A percentile compares a stretch with the other conserved stretches of the same genome.
Conservation (phyloP, 1,140 invertebrate species). For the Dendroctonus valens region DNA sequence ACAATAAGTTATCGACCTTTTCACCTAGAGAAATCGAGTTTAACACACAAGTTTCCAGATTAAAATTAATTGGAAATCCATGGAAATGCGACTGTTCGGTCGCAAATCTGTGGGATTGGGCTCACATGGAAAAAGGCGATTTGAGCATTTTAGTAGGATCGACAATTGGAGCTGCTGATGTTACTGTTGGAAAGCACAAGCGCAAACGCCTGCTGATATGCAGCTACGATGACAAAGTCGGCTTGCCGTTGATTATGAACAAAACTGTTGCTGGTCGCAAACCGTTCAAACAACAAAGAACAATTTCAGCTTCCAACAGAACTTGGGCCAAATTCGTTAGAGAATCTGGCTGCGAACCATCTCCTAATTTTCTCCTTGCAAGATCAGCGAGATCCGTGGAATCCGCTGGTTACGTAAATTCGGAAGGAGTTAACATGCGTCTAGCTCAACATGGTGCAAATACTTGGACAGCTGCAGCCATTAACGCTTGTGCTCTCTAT, state of each 20-base stretch:
- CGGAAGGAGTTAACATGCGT: constrained; percentile 29
- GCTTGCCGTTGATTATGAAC: constrained; percentile 46
- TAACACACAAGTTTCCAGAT: constrained; percentile 56
- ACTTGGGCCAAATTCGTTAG: constrained; percentile 72
- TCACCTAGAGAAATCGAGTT: constrained; percentile 56
- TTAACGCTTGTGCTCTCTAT: constrained; percentile 37
- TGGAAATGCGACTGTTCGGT: constrained; percentile 70
- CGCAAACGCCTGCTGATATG: constrained; percentile 65
- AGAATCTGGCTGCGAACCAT: constrained; percentile 63
- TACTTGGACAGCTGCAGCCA: constrained; percentile 39
- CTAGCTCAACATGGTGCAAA: constrained; percentile 37
- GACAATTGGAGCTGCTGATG: constrained; percentile 59
- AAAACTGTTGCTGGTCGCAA: constrained; percentile 55
- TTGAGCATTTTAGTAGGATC: constrained; percentile 65
- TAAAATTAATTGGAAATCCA: constrained; percentile 68
- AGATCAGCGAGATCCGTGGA: constrained; percentile 33
- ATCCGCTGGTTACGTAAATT: constrained; percentile 16
- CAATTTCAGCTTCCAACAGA: constrained; percentile 58
- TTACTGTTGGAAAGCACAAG: constrained; percentile 58
- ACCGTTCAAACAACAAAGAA: constrained; percentile 57
- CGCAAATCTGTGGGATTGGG: constrained; percentile 72
- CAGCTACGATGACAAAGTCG: constrained; percentile 56
- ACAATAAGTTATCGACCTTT: constrained; percentile 63
- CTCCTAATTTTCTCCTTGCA: constrained; percentile 31
- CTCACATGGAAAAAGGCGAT: constrained; percentile 62